Evolutionary conservation across 2,888 invertebrate species (phyloP).

Genomic region (Alviniconcha strummeri): DNA sequence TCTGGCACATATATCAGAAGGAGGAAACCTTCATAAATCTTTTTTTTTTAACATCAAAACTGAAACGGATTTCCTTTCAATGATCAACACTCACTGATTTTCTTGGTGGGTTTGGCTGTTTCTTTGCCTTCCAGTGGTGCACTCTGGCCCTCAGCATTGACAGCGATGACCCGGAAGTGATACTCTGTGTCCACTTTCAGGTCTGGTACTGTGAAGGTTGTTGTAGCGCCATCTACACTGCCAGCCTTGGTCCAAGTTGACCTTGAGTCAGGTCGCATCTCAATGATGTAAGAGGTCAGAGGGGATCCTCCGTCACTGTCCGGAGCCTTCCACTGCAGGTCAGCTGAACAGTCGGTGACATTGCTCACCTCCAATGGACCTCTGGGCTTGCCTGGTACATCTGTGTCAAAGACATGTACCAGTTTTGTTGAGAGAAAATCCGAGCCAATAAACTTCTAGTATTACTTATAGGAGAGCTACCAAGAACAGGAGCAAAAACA

Average conservation of each 20-base stretch:
- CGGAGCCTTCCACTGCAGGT: slow-evolving; percentile 77
- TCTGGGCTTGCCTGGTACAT: slow-evolving; percentile 92
- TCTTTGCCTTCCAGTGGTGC: slow-evolving; percentile 77
- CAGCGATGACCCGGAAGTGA: slow-evolving; percentile 89
- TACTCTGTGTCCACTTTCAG: slow-evolving; percentile 87
- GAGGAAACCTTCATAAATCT: too few species aligned
- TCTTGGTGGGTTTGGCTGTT: slow-evolving; percentile 56
- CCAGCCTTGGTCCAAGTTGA: slow-evolving; percentile 84
- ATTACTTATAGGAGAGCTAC: too few species aligned
- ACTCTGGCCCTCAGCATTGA: slow-evolving; percentile 89
- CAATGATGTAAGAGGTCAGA: slow-evolving; percentile 69
- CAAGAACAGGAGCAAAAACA: too few species aligned
- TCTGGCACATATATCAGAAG: too few species aligned
- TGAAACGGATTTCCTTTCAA: background rate
- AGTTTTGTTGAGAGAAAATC: slow-evolving; percentile 25
- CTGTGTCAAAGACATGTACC: slow-evolving; percentile 71
- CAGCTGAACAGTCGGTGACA: slow-evolving; percentile 89
- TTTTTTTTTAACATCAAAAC: too few species aligned
- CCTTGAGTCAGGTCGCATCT: slow-evolving; percentile 84
- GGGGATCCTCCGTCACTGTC: slow-evolving; percentile 70
- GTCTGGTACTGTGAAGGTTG: slow-evolving; percentile 75
- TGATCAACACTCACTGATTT: slow-evolving; percentile 53
- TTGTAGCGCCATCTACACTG: slow-evolving; percentile 48
- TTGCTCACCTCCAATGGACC: slow-evolving; percentile 85
- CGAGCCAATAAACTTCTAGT: slow-evolving; percentile 63